phyloP scores from a whole-genome alignment of 2,797 vertebrate species.

The Brachyalestes nurse region DNA sequence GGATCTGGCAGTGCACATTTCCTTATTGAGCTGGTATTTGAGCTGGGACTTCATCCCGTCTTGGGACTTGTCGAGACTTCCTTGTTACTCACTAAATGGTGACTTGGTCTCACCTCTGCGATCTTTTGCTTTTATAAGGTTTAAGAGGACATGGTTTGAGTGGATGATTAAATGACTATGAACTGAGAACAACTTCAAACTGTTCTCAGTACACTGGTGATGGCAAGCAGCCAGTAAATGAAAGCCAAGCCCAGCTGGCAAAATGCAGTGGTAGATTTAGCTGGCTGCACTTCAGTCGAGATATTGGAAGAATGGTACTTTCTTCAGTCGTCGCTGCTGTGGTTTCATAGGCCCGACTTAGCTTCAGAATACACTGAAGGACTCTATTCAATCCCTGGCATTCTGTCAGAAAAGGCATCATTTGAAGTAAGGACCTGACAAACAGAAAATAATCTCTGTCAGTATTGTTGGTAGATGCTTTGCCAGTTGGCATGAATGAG shows the following conservation, averaged over 20 bases:
- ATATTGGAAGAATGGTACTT: conserved; percentile 3
- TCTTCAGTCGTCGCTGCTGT: neutral
- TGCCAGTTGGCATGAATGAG: conserved; percentile 4
- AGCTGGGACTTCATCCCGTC: neutral
- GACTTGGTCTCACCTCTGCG: neutral
- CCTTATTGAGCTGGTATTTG: neutral
- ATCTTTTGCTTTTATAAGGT: conserved; percentile 1
- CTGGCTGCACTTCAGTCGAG: conserved; percentile 24
- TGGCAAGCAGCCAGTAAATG: conserved; percentile 28
- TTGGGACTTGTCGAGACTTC: neutral
- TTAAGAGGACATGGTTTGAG: neutral
- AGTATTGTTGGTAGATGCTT: neutral
- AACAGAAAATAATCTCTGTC: conserved; percentile 15
- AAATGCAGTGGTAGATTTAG: conserved; percentile 36
- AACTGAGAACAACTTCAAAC: conserved; percentile 14
- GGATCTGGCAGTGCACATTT: neutral
- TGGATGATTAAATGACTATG: conserved; percentile 8
- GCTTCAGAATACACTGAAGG: conserved; percentile 12
- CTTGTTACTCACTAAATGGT: neutral
- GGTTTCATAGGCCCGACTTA: neutral
- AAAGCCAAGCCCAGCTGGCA: conserved; percentile 18
- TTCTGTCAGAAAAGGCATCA: conserved; percentile 3
- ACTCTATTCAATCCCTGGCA: conserved; percentile 13
- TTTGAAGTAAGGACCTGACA: conserved; percentile 11
- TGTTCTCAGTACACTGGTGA: conserved; percentile 23